Evolutionary conservation across 2,113 vertebrate genomes (phyloP).

Genomic region (Loxodonta africana): DNA sequence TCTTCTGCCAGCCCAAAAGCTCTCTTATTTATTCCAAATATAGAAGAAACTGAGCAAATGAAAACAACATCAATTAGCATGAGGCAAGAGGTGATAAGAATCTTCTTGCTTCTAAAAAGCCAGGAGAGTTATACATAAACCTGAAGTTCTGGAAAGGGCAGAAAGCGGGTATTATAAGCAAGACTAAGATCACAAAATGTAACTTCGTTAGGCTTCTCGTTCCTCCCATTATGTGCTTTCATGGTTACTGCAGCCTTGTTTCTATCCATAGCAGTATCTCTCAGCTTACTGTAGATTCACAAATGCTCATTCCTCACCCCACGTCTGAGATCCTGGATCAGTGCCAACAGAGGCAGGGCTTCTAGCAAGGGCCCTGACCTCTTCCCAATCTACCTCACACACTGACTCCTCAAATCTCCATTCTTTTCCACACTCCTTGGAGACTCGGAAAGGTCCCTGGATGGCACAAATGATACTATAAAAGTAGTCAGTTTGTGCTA

Average conservation of each 20-base stretch:
- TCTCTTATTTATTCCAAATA: constrained; percentile 41
- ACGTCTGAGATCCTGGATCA: background rate
- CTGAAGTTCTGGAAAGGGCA: background rate
- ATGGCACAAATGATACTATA: background rate
- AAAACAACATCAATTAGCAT: background rate
- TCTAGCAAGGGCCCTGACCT: constrained; percentile 6
- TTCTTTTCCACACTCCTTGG: background rate
- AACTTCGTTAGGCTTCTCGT: background rate
- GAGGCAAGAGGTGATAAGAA: background rate
- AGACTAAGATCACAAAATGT: background rate
- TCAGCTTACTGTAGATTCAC: background rate
- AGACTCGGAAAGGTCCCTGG: background rate
- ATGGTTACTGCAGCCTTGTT: background rate
- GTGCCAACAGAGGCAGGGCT: background rate
- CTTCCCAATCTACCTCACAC: background rate
- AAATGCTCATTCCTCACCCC: fast-evolving
- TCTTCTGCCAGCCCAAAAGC: background rate
- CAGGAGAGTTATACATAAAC: background rate
- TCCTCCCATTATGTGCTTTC: background rate
- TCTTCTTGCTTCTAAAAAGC: background rate
- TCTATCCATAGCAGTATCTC: background rate
- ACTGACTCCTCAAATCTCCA: background rate
- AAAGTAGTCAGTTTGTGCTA: background rate
- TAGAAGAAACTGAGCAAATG: constrained; percentile 22
- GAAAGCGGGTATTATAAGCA: background rate